A percentile compares a stretch with the other conserved stretches of the same genome.
These are phyloP conservation scores for Dinomys branickii DNA, from an alignment of 2,113 vertebrate species.

Conservation along the genomic window DNA sequence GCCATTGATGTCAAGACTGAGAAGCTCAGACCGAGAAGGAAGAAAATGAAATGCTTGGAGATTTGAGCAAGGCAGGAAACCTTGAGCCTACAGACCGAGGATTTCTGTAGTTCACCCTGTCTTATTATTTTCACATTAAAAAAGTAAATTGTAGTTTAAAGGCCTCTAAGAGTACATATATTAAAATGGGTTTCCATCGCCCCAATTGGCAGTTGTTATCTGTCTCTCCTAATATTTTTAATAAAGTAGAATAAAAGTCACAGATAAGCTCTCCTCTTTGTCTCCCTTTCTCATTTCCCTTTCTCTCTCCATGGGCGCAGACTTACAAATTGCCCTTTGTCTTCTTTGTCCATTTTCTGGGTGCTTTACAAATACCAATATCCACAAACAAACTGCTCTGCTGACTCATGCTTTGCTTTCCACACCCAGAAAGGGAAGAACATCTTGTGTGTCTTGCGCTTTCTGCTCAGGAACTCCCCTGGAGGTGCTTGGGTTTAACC, in stretches of 20 bases:
- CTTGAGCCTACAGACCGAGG: not conserved
- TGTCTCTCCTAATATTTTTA: not conserved
- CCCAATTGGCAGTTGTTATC: not conserved
- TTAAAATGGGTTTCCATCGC: not conserved
- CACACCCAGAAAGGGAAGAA: not conserved
- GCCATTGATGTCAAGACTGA: not conserved
- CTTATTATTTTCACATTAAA: not conserved
- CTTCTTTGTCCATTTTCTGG: not conserved
- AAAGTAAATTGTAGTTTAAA: not conserved
- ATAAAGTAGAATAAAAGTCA: not conserved
- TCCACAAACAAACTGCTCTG: not conserved
- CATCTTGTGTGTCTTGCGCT: accelerated
- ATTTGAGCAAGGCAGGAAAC: not conserved
- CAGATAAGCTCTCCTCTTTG: not conserved
- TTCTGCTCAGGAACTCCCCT: not conserved
- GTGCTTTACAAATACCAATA: not conserved
- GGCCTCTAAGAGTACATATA: not conserved
- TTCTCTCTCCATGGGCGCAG: not conserved
- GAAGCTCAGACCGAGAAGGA: not conserved
- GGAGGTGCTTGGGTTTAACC: not conserved
- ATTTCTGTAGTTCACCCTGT: not conserved
- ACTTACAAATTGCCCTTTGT: not conserved
- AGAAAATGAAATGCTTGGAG: not conserved
- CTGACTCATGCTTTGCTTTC: not conserved
- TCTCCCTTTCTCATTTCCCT: not conserved